Conservation (phyloP, 2,113 vertebrate species). For the Tachuris rubrigastra region DNA sequence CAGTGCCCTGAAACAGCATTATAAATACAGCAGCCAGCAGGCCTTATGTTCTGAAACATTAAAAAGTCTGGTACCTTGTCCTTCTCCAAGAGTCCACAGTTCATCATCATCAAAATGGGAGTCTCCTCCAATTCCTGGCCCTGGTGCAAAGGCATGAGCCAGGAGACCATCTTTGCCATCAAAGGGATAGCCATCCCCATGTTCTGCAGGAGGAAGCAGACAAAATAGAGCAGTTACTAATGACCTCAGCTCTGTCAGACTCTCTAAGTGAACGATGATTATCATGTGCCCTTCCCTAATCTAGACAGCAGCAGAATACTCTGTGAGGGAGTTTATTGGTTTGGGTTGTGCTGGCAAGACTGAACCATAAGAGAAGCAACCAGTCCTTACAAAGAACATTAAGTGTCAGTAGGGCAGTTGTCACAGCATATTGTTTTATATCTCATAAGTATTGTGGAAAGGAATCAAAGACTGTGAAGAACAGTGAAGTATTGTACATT, state of each 20-base stretch:
- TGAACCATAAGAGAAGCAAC: neutral
- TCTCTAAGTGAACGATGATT: neutral
- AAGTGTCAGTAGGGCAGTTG: neutral
- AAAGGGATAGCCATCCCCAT: conserved; percentile 97
- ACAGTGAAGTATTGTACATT: neutral
- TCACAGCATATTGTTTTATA: neutral
- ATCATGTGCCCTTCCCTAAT: neutral
- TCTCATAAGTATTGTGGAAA: neutral
- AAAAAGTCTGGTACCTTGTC: conserved; percentile 82
- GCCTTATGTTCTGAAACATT: neutral
- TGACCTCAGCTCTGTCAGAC: neutral
- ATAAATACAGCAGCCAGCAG: neutral
- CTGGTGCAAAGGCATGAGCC: conserved; percentile 96
- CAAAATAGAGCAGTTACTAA: neutral
- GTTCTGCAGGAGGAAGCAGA: conserved; percentile 78
- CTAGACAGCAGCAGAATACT: neutral
- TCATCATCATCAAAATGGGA: conserved; percentile 99
- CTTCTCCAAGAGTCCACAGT: conserved; percentile 96
- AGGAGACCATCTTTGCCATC: conserved; percentile 97
- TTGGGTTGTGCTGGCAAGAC: neutral
- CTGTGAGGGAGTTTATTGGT: neutral
- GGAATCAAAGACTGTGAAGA: neutral
- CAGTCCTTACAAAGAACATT: neutral
- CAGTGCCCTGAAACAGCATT: neutral
- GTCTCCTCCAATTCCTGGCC: conserved; percentile 92